Evolutionary conservation across 2,113 vertebrate species (phyloP), one percentile per base, ranked within the genome.

Genomic region (Rhinogobius similis): DNA sequence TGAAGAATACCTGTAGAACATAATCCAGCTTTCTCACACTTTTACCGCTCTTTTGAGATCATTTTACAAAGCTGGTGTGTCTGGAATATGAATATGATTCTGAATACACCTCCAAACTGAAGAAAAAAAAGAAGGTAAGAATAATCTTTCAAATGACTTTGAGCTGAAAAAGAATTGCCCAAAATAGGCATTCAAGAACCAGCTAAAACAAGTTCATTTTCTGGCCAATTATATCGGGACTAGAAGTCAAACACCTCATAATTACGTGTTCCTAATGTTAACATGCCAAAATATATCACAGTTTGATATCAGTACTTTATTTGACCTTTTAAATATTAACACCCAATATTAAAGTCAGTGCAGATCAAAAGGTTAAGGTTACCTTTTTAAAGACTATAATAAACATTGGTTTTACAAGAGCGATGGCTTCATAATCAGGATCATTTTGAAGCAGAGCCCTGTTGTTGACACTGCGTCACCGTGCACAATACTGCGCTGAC

Each of bases 1-100:
- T 53, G 70, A 74, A 23, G 79, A 85, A 86, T 80, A 55, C 52
- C 52, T 26, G 23, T 26, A 68, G 67, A 81, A 76, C 69, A 76
- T 83, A 78, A 83, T 83, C 72, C 76, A 67, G 62, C 71, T 78
- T 74, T 72, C 65, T 79, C 65, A 50, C 48, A 50, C 63, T 75
- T 84, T 81, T 73, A 79, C 77, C 63, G 71, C 73, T 46, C 68
- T 67, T 36, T 43, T 8, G 55, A 56, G 67, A 74, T 81, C 61
- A 73, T 74, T 75, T 12, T 16, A 75, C 71, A 68, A 76, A 69
- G 67, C 66, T 46, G 6, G 8, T 53, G 24, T 48, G 52, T 36
- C 58, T 65, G 56, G 38, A 5, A 48, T 20, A 14, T 26, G 27
- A 56, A 59, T 68, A 63, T 70, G 44, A 58, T 62, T 73, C 66